phyloP scores from a whole-genome alignment of 2,797 vertebrate species.

The Bucorvus abyssinicus region DNA sequence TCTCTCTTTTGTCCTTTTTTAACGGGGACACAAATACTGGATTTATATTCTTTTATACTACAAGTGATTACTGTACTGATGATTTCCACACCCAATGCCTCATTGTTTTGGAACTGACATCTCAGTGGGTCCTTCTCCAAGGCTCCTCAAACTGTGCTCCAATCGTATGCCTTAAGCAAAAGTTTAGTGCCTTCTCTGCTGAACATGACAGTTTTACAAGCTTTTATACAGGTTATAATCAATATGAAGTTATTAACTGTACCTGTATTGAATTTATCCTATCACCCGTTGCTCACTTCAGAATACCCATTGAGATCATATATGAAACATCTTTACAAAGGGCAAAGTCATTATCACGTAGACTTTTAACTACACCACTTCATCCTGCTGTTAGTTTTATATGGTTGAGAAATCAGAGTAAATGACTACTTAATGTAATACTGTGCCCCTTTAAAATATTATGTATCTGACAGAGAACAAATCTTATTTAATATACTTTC shows the following conservation, averaged over 20 bases:
- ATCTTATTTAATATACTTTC: neutral
- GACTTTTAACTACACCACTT: neutral
- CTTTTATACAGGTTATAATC: neutral
- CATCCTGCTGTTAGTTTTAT: neutral
- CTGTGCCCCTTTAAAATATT: neutral
- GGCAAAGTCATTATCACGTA: fast-evolving
- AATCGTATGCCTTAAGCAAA: neutral
- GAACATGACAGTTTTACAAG: neutral
- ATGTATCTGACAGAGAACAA: neutral
- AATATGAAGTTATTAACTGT: neutral
- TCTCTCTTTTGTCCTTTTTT: neutral
- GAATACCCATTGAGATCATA: neutral
- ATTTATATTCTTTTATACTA: neutral
- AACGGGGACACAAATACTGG: neutral
- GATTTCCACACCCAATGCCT: neutral
- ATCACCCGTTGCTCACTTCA: neutral
- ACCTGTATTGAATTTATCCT: neutral
- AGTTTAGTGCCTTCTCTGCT: neutral
- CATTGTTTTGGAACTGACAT: neutral
- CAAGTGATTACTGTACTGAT: neutral
- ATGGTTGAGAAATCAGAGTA: neutral
- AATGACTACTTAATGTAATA: neutral
- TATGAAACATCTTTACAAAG: neutral
- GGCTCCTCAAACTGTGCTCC: neutral
- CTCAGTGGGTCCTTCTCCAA: neutral